Evolutionary conservation across 2,888 invertebrate genomes (phyloP), one percentile per base, ranked within the genome.

Genomic region (Alsophila aescularia): DNA sequence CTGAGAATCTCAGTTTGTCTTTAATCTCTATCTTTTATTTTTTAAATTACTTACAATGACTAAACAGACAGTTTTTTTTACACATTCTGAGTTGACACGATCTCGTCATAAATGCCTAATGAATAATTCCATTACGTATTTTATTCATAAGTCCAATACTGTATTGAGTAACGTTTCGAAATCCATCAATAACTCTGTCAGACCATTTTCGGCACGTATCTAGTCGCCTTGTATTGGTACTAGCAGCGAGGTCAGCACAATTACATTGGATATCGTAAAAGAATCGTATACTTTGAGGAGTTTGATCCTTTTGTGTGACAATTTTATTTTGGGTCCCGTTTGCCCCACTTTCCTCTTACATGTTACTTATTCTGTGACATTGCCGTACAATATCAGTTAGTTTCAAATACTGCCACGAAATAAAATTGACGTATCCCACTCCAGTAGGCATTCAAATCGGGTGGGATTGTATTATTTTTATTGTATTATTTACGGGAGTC

Each of bases 401-500:
- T 35, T 31, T 12, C 12, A 15, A 43, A 34, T 43, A 43, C 40
- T 18, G 15, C 21, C 32, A 31, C 31, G 27, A 31, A 52, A 44
- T 31, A 43, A 54, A 48, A 48, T 49, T 44, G 43, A 39, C 39
- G 12, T 47, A 24, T 44, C 37, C 27, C 8, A 24, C 24, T 45
- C 49, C 29, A 57, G 57, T 48, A 47, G 42, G 48, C 76, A 87
- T 86, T 85, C 81, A 86, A 84, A 85, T 84, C 70, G 73, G 80
- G 77, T 74, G 66, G 75, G 72, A 81, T 83, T 81, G 78, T 85
- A 82, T 85, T 86, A 87, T 86, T 85, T 87, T 87, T 87, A 87
- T 89, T 83, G 80, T 84, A 85, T 86, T 87, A 88, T 86, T 87
- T 87, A 87, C 77, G 75, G 78, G 85, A 83, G 84, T 67, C 82